These are phyloP conservation scores for Thinocorus orbignyianus DNA, from an alignment of 2,113 vertebrate genomes.

Conservation along the genomic window DNA sequence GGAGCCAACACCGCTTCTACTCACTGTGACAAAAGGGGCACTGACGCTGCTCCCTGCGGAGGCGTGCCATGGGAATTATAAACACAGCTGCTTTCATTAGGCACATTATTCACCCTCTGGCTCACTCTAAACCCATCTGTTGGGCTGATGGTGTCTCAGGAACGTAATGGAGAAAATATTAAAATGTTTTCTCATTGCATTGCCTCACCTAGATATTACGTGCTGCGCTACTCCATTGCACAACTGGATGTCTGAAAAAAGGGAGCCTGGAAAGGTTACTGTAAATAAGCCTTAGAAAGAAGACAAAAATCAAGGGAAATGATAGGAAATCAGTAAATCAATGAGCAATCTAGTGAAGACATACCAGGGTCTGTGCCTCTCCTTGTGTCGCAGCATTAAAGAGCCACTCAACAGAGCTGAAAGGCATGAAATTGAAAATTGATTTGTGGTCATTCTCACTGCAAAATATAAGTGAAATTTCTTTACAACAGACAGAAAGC, in stretches of 20 bases:
- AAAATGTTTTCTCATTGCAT: fast-evolving
- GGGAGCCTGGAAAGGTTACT: background rate
- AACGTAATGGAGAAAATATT: background rate
- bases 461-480: background rate
- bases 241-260: background rate
- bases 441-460: background rate
- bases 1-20: fast-evolving
- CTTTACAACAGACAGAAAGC: background rate
- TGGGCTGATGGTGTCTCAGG: background rate
- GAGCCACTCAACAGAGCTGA: background rate
- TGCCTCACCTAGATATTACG: background rate
- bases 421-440: background rate
- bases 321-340: background rate
- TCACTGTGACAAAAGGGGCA: background rate
- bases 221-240: background rate
- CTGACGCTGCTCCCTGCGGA: background rate
- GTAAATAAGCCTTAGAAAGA: background rate
- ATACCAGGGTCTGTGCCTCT: background rate
- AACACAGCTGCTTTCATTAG: conserved; percentile 11
- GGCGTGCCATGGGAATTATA: background rate
- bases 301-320: background rate
- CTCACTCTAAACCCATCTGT: background rate
- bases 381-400: background rate
- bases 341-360: background rate
- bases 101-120: background rate